A percentile compares a stretch with the other conserved stretches of the same genome.
These are phyloP conservation scores for Rhynchopsitta pachyrhyncha DNA, from an alignment of 2,113 vertebrate species.

Conservation along the genomic window DNA sequence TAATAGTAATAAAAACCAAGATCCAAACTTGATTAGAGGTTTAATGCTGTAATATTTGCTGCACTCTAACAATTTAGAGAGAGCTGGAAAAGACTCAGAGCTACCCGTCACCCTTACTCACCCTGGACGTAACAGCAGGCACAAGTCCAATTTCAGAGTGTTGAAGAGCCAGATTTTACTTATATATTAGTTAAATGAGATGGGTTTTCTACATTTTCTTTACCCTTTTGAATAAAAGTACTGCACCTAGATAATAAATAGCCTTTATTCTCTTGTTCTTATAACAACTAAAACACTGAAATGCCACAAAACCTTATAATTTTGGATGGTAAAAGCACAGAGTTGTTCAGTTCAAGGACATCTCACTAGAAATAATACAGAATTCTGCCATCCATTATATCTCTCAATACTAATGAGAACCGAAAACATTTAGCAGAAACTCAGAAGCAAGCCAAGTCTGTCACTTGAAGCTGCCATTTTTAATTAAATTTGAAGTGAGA, in stretches of 20 bases:
- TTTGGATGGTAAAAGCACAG: neutral
- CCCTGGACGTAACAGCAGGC: neutral
- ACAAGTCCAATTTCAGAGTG: neutral
- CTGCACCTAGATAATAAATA: neutral
- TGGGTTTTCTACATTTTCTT: neutral
- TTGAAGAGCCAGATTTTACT: neutral
- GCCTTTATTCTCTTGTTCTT: neutral
- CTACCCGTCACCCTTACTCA: neutral
- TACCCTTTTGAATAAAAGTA: neutral
- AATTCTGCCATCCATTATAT: neutral
- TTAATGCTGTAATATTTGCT: neutral
- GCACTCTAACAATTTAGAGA: neutral
- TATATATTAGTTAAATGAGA: neutral
- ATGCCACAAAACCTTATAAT: neutral
- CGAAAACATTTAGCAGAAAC: neutral
- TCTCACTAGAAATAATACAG: neutral
- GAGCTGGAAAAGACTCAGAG: neutral
- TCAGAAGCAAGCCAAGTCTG: neutral
- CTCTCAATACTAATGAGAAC: neutral
- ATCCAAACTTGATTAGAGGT: neutral
- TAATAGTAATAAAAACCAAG: neutral
- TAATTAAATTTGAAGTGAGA: neutral
- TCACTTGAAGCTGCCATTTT: neutral
- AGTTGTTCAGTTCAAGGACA: neutral
- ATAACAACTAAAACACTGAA: slow-evolving; percentile 38